Base-by-base conservation (phyloP, 2,888 invertebrate genomes). In the Rhingia campestris region DNA sequence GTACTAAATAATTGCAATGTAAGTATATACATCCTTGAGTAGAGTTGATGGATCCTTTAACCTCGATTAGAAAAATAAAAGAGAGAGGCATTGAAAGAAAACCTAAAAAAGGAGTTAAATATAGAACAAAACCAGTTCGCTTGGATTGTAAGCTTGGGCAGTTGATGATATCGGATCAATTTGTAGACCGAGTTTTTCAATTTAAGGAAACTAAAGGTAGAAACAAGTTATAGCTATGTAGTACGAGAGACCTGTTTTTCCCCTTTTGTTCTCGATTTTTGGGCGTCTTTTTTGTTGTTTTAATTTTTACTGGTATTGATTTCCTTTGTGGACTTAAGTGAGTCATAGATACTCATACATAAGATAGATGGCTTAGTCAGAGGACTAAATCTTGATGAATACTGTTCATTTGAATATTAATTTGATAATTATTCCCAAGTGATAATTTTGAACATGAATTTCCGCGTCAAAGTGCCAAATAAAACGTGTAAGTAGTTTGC, bases 51-150 rank as follows among this genome's bases (percentile, higher is more conserved):
- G n/a, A 72, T 61, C 73, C 67, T 73, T 54, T 80, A 67, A 64
- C 70, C 58, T 79, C 61, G 56, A 41, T 54, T 12, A 6, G 30
- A 53, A 47, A 12, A 59, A 61, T 49, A 66, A 54, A 66, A 45
- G 45, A 12, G 12, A 37, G 4, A 41, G n/a, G 4, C 32, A 14
- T 6, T 43, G 56, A 12, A 12, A 37, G 39, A 37, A 66, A 30
- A 45, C n/a, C n/a, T n/a, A 10, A 61, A 58, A 61, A 69, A 45
- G 22, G 14, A 41, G 39, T 41, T 43, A 54, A 59, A 79, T 45
- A 82, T 59, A 64, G 41, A 69, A 6, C 37, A 12, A 69, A 84
- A 84, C 84, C 84, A 84, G 84, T 84, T 84, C 59, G n/a, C 5
- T 69, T 37, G 35, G 37, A 67, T 56, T 58, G 41, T 43, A 53